Base-by-base conservation (phyloP, 2,113 vertebrate species). In the Phalacrocorax carbo region DNA sequence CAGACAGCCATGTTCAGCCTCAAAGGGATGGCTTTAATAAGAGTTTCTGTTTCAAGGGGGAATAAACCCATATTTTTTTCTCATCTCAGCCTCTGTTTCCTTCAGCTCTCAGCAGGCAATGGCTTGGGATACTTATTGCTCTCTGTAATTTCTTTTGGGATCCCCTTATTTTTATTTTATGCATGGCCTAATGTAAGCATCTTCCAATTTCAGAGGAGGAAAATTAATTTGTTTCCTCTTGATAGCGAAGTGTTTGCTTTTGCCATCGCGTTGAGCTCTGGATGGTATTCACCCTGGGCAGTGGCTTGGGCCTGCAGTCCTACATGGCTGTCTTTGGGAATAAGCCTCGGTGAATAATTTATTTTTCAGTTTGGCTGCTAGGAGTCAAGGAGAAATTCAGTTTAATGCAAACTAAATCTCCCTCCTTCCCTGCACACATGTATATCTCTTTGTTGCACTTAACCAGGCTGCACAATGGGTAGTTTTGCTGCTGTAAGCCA, bases 281-380 rank as follows among this genome's bases (percentile, higher is more conserved):
- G 57, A 3, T 5, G 36, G 27, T 52, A 29, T 80, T 85, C 58
- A 88, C 49, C 51, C 87, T 66, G 62, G 82, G 81, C 87, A 66
- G 49, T 69, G 58, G 70, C 66, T 49, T 77, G 82, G 81, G 30
- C 58, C 61, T 52, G 51, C 48, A 70, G 73, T 65, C 46, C 86
- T 94, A 30, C 32, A 58, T 88, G 80, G 26, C 48, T 85, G 61
- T 65, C 51, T 80, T 61, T 20, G 22, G 61, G 64, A 94, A 70
- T 55, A 61, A 72, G 23, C 18, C 62, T 72, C 1, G 1, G 58
- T 93, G 70, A 95, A 95, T 90, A 92, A 92, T 95, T 88, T 49
- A 90, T 86, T 90, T 97, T 96, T 92, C 82, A 92, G 86, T 90
- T 93, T 92, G 66, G 57, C 75, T 95, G 79, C 66, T 88, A 40